Base-by-base conservation (phyloP, 1,140 invertebrate genomes). In the Drosophila dunni region DNA sequence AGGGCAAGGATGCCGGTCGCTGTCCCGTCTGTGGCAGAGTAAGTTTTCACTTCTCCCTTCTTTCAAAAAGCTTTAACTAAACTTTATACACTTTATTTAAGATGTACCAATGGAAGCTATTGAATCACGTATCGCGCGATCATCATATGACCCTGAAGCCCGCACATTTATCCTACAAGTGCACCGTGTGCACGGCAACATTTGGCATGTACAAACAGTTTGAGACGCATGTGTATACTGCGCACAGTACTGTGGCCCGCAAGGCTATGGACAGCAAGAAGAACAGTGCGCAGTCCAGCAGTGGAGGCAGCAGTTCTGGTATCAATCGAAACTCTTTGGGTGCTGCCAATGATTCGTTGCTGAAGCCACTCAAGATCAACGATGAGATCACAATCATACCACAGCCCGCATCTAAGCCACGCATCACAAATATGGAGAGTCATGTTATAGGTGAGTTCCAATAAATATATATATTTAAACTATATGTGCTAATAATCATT, bases 151-250 rank as follows among this genome's bases (percentile, higher is more conserved):
- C 96, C 11, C 93, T 98, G 65, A 98, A 98, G 89, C 97, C 97
- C 7, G 97, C 97, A 29, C 97, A 98, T 93, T 93, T 98, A 20
- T 98, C 97, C 7, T 98, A 98, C 94, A 98, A 98, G 92, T 98
- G 97, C 93, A 98, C 97, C 29, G 97, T 98, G 5, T 98, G 97
- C 92, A 97, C 97, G 56, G 97, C 97, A 48, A 98, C 97, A 8
- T 98, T 98, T 89, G 97, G 97, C 67, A 97, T 98, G 96, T 98
- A 98, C 93, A 97, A 97, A 93, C 96, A 97, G 81, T 98, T 98
- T 85, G 97, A 98, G 90, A 98, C 96, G 92, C 97, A 98, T 91
- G 97, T 98, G 1, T 98, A 98, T 84, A 97, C 97, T 4, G 97
- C 97, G 4, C 97, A 98, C 82, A 97, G 97, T 92, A 96, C 96